Evolutionary conservation across 2,113 vertebrate genomes (phyloP).

Genomic region (Pan paniscus): DNA sequence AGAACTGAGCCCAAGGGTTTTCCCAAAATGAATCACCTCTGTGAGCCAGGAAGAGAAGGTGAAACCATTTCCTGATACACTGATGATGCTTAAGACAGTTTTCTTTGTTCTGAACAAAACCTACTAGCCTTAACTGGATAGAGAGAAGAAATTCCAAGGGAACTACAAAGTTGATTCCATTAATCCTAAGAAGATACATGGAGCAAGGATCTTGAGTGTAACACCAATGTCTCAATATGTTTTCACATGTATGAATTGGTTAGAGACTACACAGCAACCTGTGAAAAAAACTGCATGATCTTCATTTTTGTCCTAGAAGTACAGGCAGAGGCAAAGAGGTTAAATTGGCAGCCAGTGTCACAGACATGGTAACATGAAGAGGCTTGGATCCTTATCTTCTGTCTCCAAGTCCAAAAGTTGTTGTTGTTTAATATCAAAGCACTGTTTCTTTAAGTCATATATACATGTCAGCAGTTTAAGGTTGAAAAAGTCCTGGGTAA

Average conservation of each 20-base stretch:
- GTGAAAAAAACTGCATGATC: not conserved
- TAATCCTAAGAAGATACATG: not conserved
- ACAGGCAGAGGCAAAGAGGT: not conserved
- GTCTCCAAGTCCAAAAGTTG: not conserved
- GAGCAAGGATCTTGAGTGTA: not conserved
- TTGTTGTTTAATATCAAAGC: not conserved
- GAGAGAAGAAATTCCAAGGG: not conserved
- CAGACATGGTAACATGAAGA: not conserved
- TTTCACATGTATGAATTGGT: not conserved
- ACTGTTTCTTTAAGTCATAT: not conserved
- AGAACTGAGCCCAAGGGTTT: not conserved
- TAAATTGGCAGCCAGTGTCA: too few species aligned
- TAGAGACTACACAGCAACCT: not conserved
- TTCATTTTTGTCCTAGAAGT: not conserved
- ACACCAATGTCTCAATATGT: rapidly evolving
- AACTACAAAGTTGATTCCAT: rapidly evolving
- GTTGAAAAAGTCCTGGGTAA: not conserved
- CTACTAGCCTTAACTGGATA: not conserved
- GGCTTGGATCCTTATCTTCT: not conserved
- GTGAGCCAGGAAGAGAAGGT: not conserved
- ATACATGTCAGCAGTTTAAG: not conserved
- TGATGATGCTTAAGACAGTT: not conserved
- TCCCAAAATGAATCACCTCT: not conserved
- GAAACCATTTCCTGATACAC: not conserved
- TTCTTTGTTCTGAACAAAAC: not conserved